Evolutionary conservation across 1,140 invertebrate species (phyloP).

Genomic region (Lutraria rhynchaena): DNA sequence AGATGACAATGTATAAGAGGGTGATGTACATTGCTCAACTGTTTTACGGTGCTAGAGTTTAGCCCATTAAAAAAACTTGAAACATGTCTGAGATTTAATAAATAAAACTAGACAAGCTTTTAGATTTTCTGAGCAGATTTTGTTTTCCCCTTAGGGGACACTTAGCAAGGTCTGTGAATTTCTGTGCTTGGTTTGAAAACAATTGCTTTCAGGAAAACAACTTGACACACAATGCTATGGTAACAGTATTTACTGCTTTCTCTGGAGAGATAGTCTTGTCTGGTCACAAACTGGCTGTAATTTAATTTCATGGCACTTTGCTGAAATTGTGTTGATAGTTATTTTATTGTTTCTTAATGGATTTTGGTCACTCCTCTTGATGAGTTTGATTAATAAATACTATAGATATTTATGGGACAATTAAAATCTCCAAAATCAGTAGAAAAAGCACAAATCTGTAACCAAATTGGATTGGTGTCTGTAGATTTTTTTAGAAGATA

Average conservation of each 20-base stretch:
- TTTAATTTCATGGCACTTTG: conserved; percentile 22
- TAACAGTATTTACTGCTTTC: conserved; percentile 12
- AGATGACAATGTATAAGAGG: too few species aligned
- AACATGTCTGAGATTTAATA: conserved; percentile 9
- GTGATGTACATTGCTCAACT: too few species aligned
- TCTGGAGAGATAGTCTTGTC: conserved; percentile 5
- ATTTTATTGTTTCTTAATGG: neutral
- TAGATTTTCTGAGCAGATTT: conserved; percentile 38
- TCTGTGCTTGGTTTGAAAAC: conserved; percentile 26
- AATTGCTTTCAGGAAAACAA: neutral
- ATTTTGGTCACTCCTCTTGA: too few species aligned
- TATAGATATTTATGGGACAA: too few species aligned
- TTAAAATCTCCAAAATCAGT: too few species aligned
- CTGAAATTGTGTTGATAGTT: neutral
- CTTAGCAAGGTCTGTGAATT: conserved; percentile 15
- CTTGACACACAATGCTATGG: conserved; percentile 15
- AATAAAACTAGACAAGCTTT: conserved; percentile 36
- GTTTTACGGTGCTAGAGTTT: too few species aligned
- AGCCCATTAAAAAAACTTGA: too few species aligned
- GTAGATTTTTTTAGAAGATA: too few species aligned
- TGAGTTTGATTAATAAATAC: too few species aligned
- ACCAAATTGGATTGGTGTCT: too few species aligned
- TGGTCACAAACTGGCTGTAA: neutral
- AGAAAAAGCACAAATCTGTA: too few species aligned
- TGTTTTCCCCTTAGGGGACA: neutral